phyloP scores from a whole-genome alignment of 2,888 invertebrate species.

The Spodoptera exigua region DNA sequence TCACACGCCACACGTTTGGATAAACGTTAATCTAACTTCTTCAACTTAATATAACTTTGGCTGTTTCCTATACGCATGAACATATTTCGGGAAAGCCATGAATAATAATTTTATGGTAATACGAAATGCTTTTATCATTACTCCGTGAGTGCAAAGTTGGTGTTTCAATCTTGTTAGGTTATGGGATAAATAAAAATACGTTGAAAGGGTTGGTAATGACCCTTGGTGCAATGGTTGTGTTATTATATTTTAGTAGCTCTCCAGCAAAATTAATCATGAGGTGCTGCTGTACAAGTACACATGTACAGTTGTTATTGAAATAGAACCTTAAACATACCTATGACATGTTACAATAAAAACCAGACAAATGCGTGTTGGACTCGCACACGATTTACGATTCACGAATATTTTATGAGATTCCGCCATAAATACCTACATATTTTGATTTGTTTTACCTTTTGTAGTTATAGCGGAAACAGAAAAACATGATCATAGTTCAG shows the following conservation, averaged over 20 bases:
- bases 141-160: conserved; percentile 44
- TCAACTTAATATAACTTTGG: conserved; percentile 82
- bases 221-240: background rate
- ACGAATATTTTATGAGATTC: too few species aligned
- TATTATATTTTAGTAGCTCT: background rate
- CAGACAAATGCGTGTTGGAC: too few species aligned
- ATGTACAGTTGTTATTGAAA: too few species aligned
- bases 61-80: conserved; percentile 76
- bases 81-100: conserved; percentile 76
- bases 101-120: conserved; percentile 75
- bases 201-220: background rate
- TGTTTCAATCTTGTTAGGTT: conserved; percentile 27
- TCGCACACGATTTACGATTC: too few species aligned
- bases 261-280: too few species aligned
- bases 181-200: conserved; percentile 21
- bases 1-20: conserved; percentile 67
- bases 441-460: too few species aligned
- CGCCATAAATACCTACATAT: too few species aligned
- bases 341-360: too few species aligned
- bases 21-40: conserved; percentile 81
- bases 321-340: too few species aligned
- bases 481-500: too few species aligned
- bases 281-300: too few species aligned
- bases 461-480: too few species aligned
- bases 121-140: conserved; percentile 65